Conservation (phyloP, 92 coral and sea anemone genomes). For the Plumapathes pennacea region DNA sequence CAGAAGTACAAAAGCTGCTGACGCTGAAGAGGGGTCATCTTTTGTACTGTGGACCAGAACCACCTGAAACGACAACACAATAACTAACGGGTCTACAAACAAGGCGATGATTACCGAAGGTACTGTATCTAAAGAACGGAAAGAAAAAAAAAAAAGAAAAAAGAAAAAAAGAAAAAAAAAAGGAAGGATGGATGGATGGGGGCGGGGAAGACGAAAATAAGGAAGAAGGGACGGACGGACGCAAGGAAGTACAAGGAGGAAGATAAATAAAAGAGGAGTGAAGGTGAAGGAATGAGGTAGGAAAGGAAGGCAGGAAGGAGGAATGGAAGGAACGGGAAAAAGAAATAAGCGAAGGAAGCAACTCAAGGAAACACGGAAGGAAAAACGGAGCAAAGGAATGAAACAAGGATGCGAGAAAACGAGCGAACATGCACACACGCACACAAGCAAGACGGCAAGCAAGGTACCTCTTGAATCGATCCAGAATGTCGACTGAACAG, state of each 20-base stretch:
- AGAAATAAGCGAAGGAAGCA: too few species aligned
- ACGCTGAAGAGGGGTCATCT: conserved; percentile 87
- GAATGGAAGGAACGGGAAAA: too few species aligned
- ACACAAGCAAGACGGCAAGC: too few species aligned
- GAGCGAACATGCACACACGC: background rate
- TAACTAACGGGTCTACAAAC: background rate
- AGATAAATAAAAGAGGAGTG: background rate
- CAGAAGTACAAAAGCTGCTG: conserved; percentile 88
- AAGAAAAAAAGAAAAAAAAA: background rate
- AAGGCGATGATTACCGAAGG: background rate
- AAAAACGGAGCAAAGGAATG: too few species aligned
- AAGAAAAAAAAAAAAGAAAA: background rate
- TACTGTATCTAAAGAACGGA: background rate
- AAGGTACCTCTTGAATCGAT: conserved; percentile 80
- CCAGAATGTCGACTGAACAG: conserved; percentile 81
- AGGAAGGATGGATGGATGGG: background rate
- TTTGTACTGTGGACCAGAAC: conserved; percentile 94
- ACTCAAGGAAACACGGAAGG: too few species aligned
- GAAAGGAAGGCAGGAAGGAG: too few species aligned
- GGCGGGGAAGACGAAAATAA: background rate
- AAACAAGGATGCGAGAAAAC: too few species aligned
- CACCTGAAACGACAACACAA: conserved; percentile 52
- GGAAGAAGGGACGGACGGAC: conserved; percentile 1
- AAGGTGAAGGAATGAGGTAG: too few species aligned
- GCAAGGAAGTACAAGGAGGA: background rate